phyloP scores from a whole-genome alignment of 2,888 invertebrate species.

The Reticulitermes lucifugus region DNA sequence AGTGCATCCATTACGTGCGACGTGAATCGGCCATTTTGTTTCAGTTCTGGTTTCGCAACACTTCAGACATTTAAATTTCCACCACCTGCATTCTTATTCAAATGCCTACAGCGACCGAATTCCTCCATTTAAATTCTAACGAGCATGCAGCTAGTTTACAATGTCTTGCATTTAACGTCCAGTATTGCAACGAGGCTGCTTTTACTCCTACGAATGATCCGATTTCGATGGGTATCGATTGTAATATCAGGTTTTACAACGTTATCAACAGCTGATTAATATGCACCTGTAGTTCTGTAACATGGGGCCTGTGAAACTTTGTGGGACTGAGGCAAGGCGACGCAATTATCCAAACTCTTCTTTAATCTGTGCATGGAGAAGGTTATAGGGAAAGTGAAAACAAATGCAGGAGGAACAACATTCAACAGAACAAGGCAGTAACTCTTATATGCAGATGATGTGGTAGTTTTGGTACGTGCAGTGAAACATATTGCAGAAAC shows the following conservation, averaged over 20 bases:
- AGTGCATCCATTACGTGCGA: too few relatives aligned
- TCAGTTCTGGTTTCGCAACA: neutral
- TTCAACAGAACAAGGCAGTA: too few relatives aligned
- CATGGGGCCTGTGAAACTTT: neutral
- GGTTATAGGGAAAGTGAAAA: too few relatives aligned
- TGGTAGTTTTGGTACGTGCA: too few relatives aligned
- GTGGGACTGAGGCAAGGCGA: too few relatives aligned
- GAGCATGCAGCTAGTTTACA: neutral
- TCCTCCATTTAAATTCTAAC: neutral
- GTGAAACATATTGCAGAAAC: too few relatives aligned
- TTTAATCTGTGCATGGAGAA: too few relatives aligned
- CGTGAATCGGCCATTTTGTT: neutral
- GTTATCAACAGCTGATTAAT: neutral
- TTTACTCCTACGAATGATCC: neutral
- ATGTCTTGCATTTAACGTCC: neutral
- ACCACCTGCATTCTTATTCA: neutral
- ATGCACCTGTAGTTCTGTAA: neutral
- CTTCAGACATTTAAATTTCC: neutral
- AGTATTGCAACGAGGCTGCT: neutral
- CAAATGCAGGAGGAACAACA: too few relatives aligned
- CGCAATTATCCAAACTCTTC: too few relatives aligned
- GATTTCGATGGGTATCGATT: constrained; percentile 6
- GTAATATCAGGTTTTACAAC: neutral
- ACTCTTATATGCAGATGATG: too few relatives aligned
- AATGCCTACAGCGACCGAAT: neutral